Evolutionary conservation across 1,140 invertebrate species (phyloP), one percentile per base, ranked within the genome.

Genomic region (Drosophila willistoni): DNA sequence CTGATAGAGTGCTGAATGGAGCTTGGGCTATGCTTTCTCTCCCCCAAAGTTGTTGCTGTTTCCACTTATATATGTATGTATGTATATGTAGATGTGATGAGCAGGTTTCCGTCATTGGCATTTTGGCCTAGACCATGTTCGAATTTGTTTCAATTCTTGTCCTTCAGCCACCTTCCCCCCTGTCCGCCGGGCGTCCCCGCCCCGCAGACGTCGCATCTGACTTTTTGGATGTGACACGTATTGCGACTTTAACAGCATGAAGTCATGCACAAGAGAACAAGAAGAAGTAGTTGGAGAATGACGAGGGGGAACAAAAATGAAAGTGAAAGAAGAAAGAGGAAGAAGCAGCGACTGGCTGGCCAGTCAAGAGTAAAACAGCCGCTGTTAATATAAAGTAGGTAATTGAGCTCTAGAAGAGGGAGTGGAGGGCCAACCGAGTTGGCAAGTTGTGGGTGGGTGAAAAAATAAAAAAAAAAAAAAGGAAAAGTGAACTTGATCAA

Each of bases 111-210:
- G 17, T 51, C 44, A 51, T 51, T 69, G 70, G 80, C 72, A 68
- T 76, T 68, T 76, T 71, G 62, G 68, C 78, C 81, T 54, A 62
- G 68, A 55, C 77, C 66, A 80, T 86, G 79, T 86, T 83, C 79
- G 85, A 89, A 87, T 87, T 87, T 87, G 83, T 89, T 87, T 87
- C 83, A 87, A 86, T 87, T 86, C 79, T 55, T 59, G 63, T 61
- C 36, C 10, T 51, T 25, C 36, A 7, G 39, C 59, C 41, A 34
- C 56, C 56, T 19, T 22, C n/a, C 44, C 41, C 17, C 57, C 12
- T 22, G 19, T 22, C 19, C 22, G 22, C 17, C 12, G n/a, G n/a
- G n/a, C 13, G 13, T 12, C 25, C 17, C 14, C n/a, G 5, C 68
- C 44, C 34, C 59, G 57, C 56, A 41, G 70, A 55, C 47, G 3